These are phyloP conservation scores for Drosophila basisetae DNA, from an alignment of 2,888 invertebrate species.

Conservation along the genomic window DNA sequence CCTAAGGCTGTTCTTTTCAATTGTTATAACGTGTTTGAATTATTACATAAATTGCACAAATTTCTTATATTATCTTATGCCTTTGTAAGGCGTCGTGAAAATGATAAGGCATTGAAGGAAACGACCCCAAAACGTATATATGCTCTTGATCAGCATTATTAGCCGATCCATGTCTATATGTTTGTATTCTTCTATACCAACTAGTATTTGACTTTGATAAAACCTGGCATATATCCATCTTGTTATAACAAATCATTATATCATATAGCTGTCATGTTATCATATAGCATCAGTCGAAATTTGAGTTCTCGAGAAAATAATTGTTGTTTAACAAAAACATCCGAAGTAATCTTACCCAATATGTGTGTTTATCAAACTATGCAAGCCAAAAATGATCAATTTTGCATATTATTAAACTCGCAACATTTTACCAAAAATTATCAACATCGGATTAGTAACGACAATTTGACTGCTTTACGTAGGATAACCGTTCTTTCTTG, in stretches of 20 bases:
- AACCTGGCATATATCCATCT: background rate
- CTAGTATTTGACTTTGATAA: background rate
- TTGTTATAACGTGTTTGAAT: too few relatives aligned
- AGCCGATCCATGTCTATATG: background rate
- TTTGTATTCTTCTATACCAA: background rate
- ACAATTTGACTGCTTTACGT: background rate
- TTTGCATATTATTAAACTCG: background rate
- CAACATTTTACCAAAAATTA: background rate
- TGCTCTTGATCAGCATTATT: background rate
- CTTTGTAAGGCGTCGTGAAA: background rate
- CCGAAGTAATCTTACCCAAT: background rate
- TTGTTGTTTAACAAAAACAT: background rate
- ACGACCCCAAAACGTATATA: background rate
- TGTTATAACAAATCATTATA: background rate
- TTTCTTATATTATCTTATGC: background rate
- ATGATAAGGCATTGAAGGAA: background rate
- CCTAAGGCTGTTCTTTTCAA: too few relatives aligned
- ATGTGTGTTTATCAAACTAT: background rate
- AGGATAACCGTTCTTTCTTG: rapidly evolving
- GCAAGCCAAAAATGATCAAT: background rate
- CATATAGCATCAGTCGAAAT: background rate
- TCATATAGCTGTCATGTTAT: background rate
- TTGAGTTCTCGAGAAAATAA: background rate
- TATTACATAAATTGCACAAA: background rate
- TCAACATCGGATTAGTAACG: background rate